A percentile compares a stretch with the other conserved stretches of the same genome.
Evolutionary conservation across 2,113 vertebrate species (phyloP).

Genomic region (Hippocampus comes): DNA sequence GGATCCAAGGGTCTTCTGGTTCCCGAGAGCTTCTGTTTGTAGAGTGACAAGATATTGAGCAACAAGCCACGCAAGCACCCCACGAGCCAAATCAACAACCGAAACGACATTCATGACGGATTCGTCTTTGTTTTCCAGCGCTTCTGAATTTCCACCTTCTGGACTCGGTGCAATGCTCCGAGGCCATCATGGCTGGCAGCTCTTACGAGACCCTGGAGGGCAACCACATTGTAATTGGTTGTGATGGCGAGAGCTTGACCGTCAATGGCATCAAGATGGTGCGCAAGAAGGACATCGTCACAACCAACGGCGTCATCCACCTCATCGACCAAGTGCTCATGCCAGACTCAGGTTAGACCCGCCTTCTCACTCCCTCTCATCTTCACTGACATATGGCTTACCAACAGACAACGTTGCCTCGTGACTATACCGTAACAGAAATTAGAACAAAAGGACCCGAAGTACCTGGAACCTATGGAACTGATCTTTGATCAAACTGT

Average conservation of each 20-base stretch:
- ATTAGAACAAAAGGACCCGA: too few species aligned
- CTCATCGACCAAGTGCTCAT: conserved; percentile 88
- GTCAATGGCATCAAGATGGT: conserved; percentile 95
- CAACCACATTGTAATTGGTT: conserved; percentile 85
- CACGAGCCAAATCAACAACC: neutral
- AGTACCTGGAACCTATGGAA: too few species aligned
- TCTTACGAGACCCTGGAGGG: conserved; percentile 90
- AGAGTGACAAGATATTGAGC: conserved; percentile 4
- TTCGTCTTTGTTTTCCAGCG: conserved; percentile 67
- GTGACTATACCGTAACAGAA: neutral
- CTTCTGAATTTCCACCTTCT: conserved; percentile 89
- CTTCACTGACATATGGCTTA: neutral
- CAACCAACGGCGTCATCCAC: conserved; percentile 92
- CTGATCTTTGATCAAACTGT: too few species aligned
- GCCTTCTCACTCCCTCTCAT: neutral
- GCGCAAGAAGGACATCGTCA: conserved; percentile 90
- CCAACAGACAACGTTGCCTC: neutral
- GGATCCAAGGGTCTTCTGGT: conserved; percentile 55
- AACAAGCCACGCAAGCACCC: neutral
- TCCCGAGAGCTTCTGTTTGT: conserved; percentile 21
- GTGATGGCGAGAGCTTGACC: conserved; percentile 90
- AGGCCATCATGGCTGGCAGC: conserved; percentile 86
- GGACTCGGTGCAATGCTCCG: conserved; percentile 89
- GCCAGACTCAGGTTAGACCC: conserved; percentile 88
- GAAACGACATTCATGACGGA: conserved; percentile 1